A percentile compares a stretch with the other conserved stretches of the same genome.
These are phyloP conservation scores for Synanthedon vespiformis DNA, from an alignment of 2,888 invertebrate species.

Conservation along the genomic window DNA sequence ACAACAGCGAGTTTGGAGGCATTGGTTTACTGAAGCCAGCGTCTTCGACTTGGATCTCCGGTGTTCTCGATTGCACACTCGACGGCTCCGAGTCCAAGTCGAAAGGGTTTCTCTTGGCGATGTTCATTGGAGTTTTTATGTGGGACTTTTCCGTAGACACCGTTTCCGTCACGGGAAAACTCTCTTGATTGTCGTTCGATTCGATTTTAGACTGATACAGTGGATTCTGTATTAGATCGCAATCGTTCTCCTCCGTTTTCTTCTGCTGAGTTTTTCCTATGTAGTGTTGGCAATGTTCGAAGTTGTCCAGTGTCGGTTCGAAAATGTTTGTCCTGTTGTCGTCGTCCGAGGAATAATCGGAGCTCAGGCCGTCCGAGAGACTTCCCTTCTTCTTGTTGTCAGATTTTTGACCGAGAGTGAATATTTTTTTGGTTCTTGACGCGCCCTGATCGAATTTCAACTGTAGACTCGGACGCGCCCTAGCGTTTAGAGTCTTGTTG, in stretches of 20 bases:
- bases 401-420: constrained; percentile 56
- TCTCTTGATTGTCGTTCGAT: constrained; percentile 42
- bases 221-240: constrained; percentile 58
- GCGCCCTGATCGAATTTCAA: constrained; percentile 59
- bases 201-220: constrained; percentile 63
- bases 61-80: constrained; percentile 54
- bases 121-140: constrained; percentile 43
- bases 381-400: constrained; percentile 73
- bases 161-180: constrained; percentile 75
- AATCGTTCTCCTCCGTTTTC: constrained; percentile 40
- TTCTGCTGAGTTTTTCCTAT: constrained; percentile 42
- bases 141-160: constrained; percentile 59
- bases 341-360: constrained; percentile 67
- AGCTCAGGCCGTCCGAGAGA: constrained; percentile 74
- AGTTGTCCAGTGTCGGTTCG: constrained; percentile 63
- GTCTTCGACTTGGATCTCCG: constrained; percentile 71
- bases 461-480: constrained; percentile 63
- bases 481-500: constrained; percentile 74
- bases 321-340: constrained; percentile 61
- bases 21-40: constrained; percentile 42
- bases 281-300: constrained; percentile 61
- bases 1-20: constrained; percentile 67
- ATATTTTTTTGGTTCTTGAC: constrained; percentile 57
- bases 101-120: constrained; percentile 50
- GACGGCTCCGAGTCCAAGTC: constrained; percentile 21